Base-by-base conservation (phyloP, 2,888 invertebrate genomes). In the Ischnura elegans region DNA sequence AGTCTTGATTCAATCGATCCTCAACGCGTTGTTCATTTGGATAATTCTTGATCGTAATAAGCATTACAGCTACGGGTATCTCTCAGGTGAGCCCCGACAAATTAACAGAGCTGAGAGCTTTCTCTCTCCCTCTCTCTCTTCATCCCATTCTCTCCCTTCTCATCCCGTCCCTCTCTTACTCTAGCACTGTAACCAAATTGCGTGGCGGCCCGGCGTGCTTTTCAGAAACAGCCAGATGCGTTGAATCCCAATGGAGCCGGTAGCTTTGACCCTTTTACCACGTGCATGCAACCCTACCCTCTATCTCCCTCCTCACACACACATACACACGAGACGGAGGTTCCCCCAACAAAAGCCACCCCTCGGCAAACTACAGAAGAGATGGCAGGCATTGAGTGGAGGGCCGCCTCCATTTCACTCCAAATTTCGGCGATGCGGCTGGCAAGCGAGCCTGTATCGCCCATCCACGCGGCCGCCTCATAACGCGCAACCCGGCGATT, bases 171-270 rank as follows among this genome's bases (percentile, higher is more conserved):
- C n/a, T n/a, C n/a, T n/a, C n/a, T n/a, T n/a, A n/a, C n/a, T n/a
- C 51, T 51, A 36, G 36, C 29, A 16, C 76, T 36, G 13, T 1
- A 36, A 36, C 76, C 76, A 36, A 76, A 76, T 76, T 76, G 76
- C 76, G 36, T 76, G 76, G 36, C 36, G 76, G 36, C 36, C 25
- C 16, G 25, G 36, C 76, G 4, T 76, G 76, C 76, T 76, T 76
- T 76, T 76, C 76, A 29, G 29, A 76, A n/a, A 76, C 36, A 76
- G 21, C 16, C 76, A 13, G 76, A 76, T 76, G 13, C 76, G 76
- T 76, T 13, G 76, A 36, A 76, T 76, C 76, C 76, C 76, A 76
- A 76, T 76, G 36, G 76, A 76, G 76, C 76, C 76, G 13, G 25
- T 29, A 29, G 76, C 29, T 76, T 76, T 76, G 76, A 76, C 76